Evolutionary conservation across 2,113 vertebrate genomes (phyloP).

Genomic region (Otis tarda): DNA sequence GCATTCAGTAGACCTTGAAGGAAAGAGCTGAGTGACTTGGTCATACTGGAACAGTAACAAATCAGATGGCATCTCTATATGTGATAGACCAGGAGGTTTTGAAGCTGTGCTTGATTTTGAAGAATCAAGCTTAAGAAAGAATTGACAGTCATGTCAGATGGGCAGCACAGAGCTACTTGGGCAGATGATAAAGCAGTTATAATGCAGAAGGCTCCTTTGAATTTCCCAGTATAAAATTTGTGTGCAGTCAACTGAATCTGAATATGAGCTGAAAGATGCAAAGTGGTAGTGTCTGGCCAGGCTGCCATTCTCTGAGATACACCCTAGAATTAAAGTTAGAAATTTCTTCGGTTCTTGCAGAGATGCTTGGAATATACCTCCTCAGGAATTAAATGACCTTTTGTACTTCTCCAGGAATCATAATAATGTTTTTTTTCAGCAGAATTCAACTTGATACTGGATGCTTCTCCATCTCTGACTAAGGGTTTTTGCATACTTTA

Average conservation of each 20-base stretch:
- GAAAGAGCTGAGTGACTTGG: not conserved
- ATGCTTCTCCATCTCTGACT: not conserved
- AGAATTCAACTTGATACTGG: not conserved
- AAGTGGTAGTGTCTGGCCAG: not conserved
- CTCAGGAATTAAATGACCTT: not conserved
- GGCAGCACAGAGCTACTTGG: not conserved
- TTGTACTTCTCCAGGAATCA: not conserved
- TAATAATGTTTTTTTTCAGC: not conserved
- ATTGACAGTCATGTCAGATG: not conserved
- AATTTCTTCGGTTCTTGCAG: not conserved
- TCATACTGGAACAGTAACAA: not conserved
- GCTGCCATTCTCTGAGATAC: not conserved
- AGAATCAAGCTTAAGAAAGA: not conserved
- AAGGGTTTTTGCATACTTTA: not conserved
- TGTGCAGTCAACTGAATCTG: not conserved
- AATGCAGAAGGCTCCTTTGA: not conserved
- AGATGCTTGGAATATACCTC: not conserved
- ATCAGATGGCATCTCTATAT: not conserved
- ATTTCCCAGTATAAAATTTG: not conserved
- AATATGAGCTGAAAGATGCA: not conserved
- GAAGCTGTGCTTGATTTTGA: not conserved
- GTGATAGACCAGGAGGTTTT: not conserved
- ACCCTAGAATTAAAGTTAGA: not conserved
- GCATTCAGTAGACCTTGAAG: not conserved
- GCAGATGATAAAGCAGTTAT: not conserved